Base-by-base conservation (phyloP, 1,140 invertebrate species). In the Drosophila trapezifrons region DNA sequence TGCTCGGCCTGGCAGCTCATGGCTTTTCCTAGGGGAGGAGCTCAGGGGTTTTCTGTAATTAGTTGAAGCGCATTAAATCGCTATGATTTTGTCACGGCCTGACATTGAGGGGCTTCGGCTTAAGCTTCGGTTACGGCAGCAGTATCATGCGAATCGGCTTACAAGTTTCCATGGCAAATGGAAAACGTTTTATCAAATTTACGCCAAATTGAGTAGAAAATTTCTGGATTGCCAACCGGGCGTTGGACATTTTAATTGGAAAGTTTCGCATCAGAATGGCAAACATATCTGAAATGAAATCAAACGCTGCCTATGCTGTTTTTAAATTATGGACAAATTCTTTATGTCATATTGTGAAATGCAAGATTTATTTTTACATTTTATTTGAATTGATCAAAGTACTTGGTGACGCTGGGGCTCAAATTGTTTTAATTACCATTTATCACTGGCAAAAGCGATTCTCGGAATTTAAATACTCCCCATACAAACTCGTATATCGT, bases 201-300 rank as follows among this genome's bases (percentile, higher is more conserved):
- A 27, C n/a, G n/a, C 38, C 32, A 63, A 66, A 77, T 43, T 69
- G 29, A 46, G 47, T 45, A 56, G 40, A 65, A 37, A 32, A 47
- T 42, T 32, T 59, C 45, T 25, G 25, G n/a, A 17, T 17, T 45
- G 17, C 15, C 35, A 13, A 29, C 10, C 5, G 12, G 22, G 9
- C 20, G 38, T 46, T 57, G 35, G 42, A 60, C 56, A 49, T 57
- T 73, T 81, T 66, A 82, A 87, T 86, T 82, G 58, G 40, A 82
- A 82, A 76, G 35, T 51, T 72, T 59, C 37, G 35, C 45, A 78
- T 52, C 55, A 51, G 40, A 25, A 46, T 55, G 51, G 35, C 47
- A 25, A 25, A 37, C 62, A 62, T 81, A 82, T 87, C 75, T 86
- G 18, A 78, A 86, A 86, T 86, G 47, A 43, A 86, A 78, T 86